These are phyloP conservation scores for Miniopterus natalensis DNA, from an alignment of 2,113 vertebrate species.

Conservation along the genomic window DNA sequence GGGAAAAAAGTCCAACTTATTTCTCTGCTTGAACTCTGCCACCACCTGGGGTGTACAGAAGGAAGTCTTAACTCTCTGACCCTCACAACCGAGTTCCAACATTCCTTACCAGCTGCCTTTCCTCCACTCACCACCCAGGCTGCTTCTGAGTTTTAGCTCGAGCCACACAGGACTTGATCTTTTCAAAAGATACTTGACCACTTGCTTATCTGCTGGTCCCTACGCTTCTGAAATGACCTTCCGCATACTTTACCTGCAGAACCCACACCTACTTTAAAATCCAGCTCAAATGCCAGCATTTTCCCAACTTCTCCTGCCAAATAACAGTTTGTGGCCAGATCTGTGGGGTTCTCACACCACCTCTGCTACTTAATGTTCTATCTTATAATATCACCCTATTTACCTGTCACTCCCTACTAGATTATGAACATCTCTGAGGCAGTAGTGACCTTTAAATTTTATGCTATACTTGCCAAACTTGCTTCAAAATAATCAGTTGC, in stretches of 20 bases:
- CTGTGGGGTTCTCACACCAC: not conserved
- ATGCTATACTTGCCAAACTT: not conserved
- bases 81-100: not conserved
- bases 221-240: not conserved
- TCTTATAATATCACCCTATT: not conserved
- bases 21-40: not conserved
- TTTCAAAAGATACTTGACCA: not conserved
- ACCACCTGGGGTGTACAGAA: not conserved
- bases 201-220: not conserved
- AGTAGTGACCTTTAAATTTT: not conserved
- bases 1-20: not conserved
- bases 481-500: conserved; percentile 26
- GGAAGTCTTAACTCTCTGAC: not conserved
- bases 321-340: not conserved
- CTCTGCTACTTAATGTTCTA: not conserved
- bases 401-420: not conserved
- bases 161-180: not conserved
- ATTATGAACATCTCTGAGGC: not conserved
- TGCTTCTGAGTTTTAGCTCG: not conserved
- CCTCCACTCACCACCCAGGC: not conserved
- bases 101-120: not conserved
- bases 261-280: not conserved
- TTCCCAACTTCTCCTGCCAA: not conserved
- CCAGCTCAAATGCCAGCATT: not conserved
- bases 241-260: not conserved